Evolutionary conservation across 2,797 vertebrate species (phyloP).

Genomic region (Chiloscyllium punctatum): DNA sequence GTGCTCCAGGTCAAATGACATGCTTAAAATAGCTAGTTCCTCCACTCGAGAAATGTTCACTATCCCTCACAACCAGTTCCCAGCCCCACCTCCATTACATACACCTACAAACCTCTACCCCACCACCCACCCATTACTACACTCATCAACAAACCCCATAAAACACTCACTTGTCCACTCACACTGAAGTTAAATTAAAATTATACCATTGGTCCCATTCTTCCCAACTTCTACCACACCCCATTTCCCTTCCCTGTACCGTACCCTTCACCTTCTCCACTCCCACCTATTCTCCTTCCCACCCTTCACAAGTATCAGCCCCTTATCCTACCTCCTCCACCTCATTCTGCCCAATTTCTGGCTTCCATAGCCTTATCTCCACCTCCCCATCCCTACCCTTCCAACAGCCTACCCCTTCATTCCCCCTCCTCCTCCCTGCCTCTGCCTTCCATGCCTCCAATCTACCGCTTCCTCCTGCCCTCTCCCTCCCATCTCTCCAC

Average conservation of each 20-base stretch:
- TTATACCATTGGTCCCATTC: neutral
- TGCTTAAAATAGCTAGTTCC: neutral
- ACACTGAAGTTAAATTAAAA: neutral
- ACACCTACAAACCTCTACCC: neutral
- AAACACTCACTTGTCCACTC: neutral
- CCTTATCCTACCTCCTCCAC: too few species aligned
- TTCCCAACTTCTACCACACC: too few species aligned
- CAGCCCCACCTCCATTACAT: too few species aligned
- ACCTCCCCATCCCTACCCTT: neutral
- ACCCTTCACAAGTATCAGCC: neutral
- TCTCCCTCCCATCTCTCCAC: neutral
- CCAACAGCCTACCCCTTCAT: too few species aligned
- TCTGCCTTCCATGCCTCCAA: neutral
- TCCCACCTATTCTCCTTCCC: neutral
- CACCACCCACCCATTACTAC: neutral
- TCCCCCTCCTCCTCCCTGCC: neutral
- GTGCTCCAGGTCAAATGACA: neutral
- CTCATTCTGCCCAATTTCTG: too few species aligned
- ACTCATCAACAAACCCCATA: neutral
- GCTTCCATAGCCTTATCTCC: neutral
- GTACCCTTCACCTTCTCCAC: too few species aligned
- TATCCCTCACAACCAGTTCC: neutral
- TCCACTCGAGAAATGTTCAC: neutral
- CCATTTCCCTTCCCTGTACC: too few species aligned
- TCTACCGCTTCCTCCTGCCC: neutral